Base-by-base conservation (phyloP, 1,140 invertebrate genomes). In the Caenorhabditis tropicalis region DNA sequence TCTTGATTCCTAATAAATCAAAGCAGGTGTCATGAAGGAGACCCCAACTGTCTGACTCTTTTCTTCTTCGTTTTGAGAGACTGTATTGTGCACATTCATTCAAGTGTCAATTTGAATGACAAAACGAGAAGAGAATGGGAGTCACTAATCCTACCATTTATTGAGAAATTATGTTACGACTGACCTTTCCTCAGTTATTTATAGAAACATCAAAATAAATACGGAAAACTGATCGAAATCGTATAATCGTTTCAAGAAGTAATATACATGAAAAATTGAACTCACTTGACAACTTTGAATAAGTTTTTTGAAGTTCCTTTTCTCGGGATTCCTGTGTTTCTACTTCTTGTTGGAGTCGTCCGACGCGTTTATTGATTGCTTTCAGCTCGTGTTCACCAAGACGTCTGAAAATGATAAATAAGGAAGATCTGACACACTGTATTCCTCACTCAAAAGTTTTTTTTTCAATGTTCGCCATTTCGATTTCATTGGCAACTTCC, bases 401-500 rank as follows among this genome's bases (percentile, higher is more conserved):
- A 29, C 90, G 79, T 49, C 84, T 79, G 84, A 80, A 82, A 82
- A 10, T 16, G 49, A 33, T 0, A 29, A n/a, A 24, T 29, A 58
- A 5, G 10, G 16, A 56, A 15, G 9, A 89, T 95, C 94, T 9
- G 98, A 19, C 7, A 36, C 19, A 70, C 16, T 70, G 31, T 16
- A 15, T n/a, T 36, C 3, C 93, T 91, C 96, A 95, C 88, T 95
- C 94, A 90, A 99, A 99, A 0, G 97, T 99, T 27, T 95, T 95
- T 74, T 96, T 91, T 91, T 99, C 97, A 89, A 96, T 95, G 91
- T 99, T 96, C 49, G 96, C 94, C 91, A 98, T 95, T 79, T 97
- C 95, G 87, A 94, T 94, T 5, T 95, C 91, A 87, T 98, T 96
- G 86, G 95, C 94, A 9, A 96, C 93, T 90, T 97, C 96, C 92